Evolutionary conservation across 2,888 invertebrate genomes (phyloP).

Genomic region (Molanna angustata): DNA sequence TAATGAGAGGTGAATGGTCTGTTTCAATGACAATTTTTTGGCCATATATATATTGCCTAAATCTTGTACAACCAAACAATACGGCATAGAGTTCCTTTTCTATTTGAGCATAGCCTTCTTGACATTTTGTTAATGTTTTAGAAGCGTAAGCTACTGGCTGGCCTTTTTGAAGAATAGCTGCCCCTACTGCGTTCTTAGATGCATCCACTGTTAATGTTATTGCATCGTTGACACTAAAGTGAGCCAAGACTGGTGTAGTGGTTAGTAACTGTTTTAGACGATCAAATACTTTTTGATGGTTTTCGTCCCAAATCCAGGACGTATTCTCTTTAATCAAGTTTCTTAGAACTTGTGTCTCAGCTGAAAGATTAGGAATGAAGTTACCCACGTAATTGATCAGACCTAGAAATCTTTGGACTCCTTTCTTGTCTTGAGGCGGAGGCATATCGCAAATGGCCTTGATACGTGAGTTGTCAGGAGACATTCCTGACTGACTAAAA

Average conservation of each 20-base stretch:
- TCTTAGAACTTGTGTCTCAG: background rate
- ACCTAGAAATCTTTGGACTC: slow-evolving; percentile 1
- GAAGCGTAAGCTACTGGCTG: background rate
- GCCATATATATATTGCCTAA: slow-evolving; percentile 5
- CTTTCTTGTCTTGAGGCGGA: slow-evolving; percentile 1
- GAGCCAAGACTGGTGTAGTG: background rate
- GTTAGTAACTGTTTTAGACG: slow-evolving; percentile 2
- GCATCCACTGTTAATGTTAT: slow-evolving; percentile 2
- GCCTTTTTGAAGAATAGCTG: background rate
- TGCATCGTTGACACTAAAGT: background rate
- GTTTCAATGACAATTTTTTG: slow-evolving; percentile 1
- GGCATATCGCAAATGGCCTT: slow-evolving; percentile 3
- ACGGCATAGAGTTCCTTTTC: slow-evolving; percentile 1
- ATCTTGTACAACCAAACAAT: slow-evolving; percentile 4
- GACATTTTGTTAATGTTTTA: slow-evolving; percentile 3
- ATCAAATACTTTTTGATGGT: slow-evolving; percentile 1
- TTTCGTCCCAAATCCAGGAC: background rate
- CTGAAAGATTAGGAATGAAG: slow-evolving; percentile 1
- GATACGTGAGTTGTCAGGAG: background rate
- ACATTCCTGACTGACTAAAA: slow-evolving; percentile 26
- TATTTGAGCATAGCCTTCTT: background rate
- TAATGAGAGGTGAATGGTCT: slow-evolving; percentile 3
- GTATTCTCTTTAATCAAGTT: slow-evolving; percentile 1
- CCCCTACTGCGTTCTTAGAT: slow-evolving; percentile 3
- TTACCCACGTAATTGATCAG: slow-evolving; percentile 1